Evolutionary conservation across 1,140 invertebrate genomes (phyloP), one percentile per base, ranked within the genome.

Genomic region (Vanessa atalanta): DNA sequence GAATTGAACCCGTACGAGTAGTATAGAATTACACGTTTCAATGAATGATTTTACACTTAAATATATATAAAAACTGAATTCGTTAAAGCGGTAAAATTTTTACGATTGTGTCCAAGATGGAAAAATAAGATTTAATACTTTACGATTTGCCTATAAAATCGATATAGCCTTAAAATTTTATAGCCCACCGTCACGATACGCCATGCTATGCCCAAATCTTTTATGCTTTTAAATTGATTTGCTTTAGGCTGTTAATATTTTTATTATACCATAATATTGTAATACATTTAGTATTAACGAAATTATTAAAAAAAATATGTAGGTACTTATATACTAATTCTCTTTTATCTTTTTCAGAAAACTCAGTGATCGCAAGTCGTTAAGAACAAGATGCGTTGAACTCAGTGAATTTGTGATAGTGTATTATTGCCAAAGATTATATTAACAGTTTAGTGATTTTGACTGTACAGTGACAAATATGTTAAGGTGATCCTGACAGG

Each of bases 401-500:
- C 9, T 15, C 15, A 48, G 55, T 70, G 43, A 53, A 48, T 70
- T 26, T 47, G 37, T 70, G 43, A 61, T 47, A 51, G 26, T 57
- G 37, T 55, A 1, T 53, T 20, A 8, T 69, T 23, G 20, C 67
- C 67, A 70, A 70, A 70, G 67, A 70, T 67, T 67, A 83, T 82
- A 80, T 50, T 71, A 76, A 73, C 63, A 71, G 72, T 43, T 43
- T 53, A 53, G 51, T 53, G 51, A 16, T 53, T 20, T 53, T 78
- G 80, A 72, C 69, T 74, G 53, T 67, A 69, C 65, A 76, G 75
- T 83, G 79, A 80, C 77, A 74, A 82, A 72, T 66, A 87, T 88
- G 87, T 83, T 80, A 65, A 79, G 81, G 79, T 86, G 80, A 85
- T 85, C 79, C 23, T 47, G 60, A 73, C 51, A 47, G 16, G 73